A percentile compares a stretch with the other conserved stretches of the same genome.
phyloP scores from a whole-genome alignment of 1,140 invertebrate genomes.

The Bathynomus jamesi region DNA sequence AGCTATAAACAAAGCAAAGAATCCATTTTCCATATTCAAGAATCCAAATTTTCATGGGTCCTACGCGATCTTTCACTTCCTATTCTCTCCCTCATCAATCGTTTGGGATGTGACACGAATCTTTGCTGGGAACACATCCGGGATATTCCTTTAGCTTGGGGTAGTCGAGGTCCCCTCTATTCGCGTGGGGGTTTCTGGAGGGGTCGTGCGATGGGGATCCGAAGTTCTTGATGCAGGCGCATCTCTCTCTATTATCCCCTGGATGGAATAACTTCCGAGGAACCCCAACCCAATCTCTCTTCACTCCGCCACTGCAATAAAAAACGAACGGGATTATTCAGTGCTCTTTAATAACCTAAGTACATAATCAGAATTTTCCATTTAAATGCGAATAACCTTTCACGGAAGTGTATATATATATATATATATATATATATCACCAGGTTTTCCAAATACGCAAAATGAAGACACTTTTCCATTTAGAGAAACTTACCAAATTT shows the following conservation, averaged over 20 bases:
- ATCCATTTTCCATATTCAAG: too few species aligned
- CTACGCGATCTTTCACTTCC: too few species aligned
- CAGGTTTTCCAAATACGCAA: too few species aligned
- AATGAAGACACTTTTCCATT: too few species aligned
- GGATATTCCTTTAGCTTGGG: slow-evolving; percentile 55
- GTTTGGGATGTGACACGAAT: too few species aligned
- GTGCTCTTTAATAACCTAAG: not conserved
- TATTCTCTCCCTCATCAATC: too few species aligned
- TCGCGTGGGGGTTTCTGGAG: too few species aligned
- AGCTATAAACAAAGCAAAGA: too few species aligned
- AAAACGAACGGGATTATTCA: not conserved
- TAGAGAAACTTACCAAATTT: too few species aligned
- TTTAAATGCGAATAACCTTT: not conserved
- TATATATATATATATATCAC: too few species aligned
- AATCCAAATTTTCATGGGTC: too few species aligned
- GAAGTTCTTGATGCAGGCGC: slow-evolving; percentile 63
- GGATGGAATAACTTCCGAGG: slow-evolving; percentile 67
- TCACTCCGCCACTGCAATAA: slow-evolving; percentile 66
- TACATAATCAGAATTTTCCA: not conserved
- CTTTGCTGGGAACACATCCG: slow-evolving; percentile 49
- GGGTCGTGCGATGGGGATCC: slow-evolving; percentile 45
- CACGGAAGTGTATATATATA: too few species aligned
- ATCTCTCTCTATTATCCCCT: slow-evolving; percentile 55
- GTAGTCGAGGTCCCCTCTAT: slow-evolving; percentile 49
- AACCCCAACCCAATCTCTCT: slow-evolving; percentile 73